Evolutionary conservation across 2,888 invertebrate genomes (phyloP), one percentile per base, ranked within the genome.

Genomic region (Nomada flava): DNA sequence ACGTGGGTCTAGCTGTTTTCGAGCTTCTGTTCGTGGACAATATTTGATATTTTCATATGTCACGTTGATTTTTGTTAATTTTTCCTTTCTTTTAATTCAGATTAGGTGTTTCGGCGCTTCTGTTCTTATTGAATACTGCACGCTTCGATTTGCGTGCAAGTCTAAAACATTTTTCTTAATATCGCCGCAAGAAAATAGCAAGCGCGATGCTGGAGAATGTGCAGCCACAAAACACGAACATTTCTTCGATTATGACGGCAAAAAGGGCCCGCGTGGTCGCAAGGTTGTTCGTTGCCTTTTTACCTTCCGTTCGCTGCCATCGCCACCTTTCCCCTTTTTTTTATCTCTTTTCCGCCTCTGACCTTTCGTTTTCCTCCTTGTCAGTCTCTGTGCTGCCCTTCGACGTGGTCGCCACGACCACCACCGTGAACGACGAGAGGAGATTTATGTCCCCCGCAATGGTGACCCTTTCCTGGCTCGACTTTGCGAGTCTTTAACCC

Each of bases 361-460:
- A 36, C 36, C 36, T 36, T 50, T 53, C 53, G 9, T 9, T 20
- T 53, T 20, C 20, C 0, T 69, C 44, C 26, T 69, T 13, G 55
- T 57, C 44, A 42, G 42, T 57, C 36, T 18, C 18, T 7, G 23
- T n/a, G 68, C 44, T 69, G 69, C 72, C 15, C 69, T 52, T 42
- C 26, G 57, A 64, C 18, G 53, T 60, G 11, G 52, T 29, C 62
- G 62, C 36, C 63, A 57, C 36, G 76, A 50, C 73, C 82, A 79
- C 75, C 75, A 67, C 74, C 52, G 60, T 80, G 76, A 76, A 77
- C 47, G 80, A 85, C 82, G 73, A 74, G 71, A 65, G 55, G 60
- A 85, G 86, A 86, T 85, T 86, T 83, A 85, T 83, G 72, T 62
- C 42, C 60, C 57, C 74, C 70, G 82, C 73, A 77, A 79, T 84